Evolutionary conservation across 64 coral and sea anemone species (phyloP), one percentile per base, ranked within the genome.

Genomic region (Montipora capricornis): DNA sequence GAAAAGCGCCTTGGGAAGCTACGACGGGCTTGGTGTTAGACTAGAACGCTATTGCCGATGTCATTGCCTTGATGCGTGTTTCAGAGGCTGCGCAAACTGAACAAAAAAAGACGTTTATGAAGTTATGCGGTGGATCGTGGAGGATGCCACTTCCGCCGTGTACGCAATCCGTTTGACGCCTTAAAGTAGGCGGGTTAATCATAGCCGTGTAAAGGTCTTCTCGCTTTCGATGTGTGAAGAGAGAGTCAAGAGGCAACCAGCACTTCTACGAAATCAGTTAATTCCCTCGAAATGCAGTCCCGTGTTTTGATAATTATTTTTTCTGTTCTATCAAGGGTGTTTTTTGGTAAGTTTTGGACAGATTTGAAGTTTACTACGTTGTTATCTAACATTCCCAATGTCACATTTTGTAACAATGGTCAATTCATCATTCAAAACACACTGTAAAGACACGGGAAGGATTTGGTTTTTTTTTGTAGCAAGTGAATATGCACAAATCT

Each of bases 81-180:
- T 64, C 46, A 22, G n/a, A 20, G n/a, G n/a, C 8, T 86, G 61
- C 52, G n/a, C 52, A 62, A 67, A 86, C 17, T 78, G 47, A 17
- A 5, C 44, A 20, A 22, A 86, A 70, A 44, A 20, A 86, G 49
- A 64, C 46, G 66, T 57, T 57, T 86, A 14, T 15, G 29, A 84
- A 47, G 68, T 58, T 68, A 68, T 84, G 59, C 81, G 64, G 82
- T 71, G 47, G 19, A 50, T 12, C 14, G 45, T 86, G 82, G 44
- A 86, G 66, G 82, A 86, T 20, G 82, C 82, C 44, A 86, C 47
- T 49, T 86, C 82, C 82, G 82, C 82, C 61, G 61, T 64, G 64
- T n/a, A 45, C 82, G 66, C 62, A 73, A 86, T 37, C 64, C 64
- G 66, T 73, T 86, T 86, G 82, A 86, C 64, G 82, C 82, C 62